Percentiles rank a stretch among this genome's conserved stretches.
Conservation (phyloP, 1,140 invertebrate genomes). For the Ooceraea biroi region DNA sequence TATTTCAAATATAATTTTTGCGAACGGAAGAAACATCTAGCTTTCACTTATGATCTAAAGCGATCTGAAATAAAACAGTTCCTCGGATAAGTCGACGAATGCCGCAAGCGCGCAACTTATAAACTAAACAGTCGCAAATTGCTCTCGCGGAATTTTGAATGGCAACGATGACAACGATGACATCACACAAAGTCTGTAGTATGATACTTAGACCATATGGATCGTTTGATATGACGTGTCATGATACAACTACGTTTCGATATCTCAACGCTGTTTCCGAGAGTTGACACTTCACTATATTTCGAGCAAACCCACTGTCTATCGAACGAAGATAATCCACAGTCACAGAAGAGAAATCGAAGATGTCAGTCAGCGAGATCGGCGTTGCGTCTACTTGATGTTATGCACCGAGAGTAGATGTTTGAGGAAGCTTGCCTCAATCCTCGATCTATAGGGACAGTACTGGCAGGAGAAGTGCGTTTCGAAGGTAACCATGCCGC, state of each 20-base stretch:
- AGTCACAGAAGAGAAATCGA: slow-evolving; percentile 29
- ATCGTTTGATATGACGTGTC: slow-evolving; percentile 58
- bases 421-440: slow-evolving; percentile 85
- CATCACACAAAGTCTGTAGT: slow-evolving; percentile 50
- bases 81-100: not conserved
- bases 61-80: slow-evolving; percentile 34
- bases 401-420: slow-evolving; percentile 85
- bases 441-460: slow-evolving; percentile 86
- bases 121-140: slow-evolving; percentile 45
- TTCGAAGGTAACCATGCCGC: slow-evolving; percentile 85
- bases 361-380: slow-evolving; percentile 11
- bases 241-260: slow-evolving; percentile 43
- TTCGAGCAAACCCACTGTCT: not conserved
- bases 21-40: slow-evolving; percentile 21
- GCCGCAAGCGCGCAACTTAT: slow-evolving; percentile 26
- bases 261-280: slow-evolving; percentile 32
- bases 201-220: slow-evolving; percentile 45
- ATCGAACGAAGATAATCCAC: not conserved
- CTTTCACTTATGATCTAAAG: slow-evolving; percentile 1
- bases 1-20: slow-evolving; percentile 1
- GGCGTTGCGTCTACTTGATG: slow-evolving; percentile 81
- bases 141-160: slow-evolving; percentile 39
- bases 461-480: slow-evolving; percentile 87
- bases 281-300: slow-evolving; percentile 8
- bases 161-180: slow-evolving; percentile 27